phyloP scores from a whole-genome alignment of 2,113 vertebrate species.

The Bungarus multicinctus region DNA sequence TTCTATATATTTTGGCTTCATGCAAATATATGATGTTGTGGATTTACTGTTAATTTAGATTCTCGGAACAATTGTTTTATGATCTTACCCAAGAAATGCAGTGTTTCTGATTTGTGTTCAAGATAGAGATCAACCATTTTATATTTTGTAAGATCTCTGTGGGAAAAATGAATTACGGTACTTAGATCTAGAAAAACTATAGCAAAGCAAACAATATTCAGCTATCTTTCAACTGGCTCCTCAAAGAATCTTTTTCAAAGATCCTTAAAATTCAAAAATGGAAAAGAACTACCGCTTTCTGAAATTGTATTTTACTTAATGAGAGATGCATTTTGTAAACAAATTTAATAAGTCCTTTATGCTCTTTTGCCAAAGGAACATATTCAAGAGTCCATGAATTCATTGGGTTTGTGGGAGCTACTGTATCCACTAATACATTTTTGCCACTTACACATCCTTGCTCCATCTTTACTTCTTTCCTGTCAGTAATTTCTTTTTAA shows the following conservation, averaged over 20 bases:
- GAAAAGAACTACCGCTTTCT: neutral
- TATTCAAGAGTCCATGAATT: constrained; percentile 10
- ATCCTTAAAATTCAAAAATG: neutral
- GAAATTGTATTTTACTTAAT: neutral
- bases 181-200: constrained; percentile 5
- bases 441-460: neutral
- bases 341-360: neutral
- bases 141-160: neutral
- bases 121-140: neutral
- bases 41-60: neutral
- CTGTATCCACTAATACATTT: neutral
- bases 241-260: neutral
- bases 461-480: neutral
- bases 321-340: neutral
- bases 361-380: neutral
- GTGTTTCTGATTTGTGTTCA: neutral
- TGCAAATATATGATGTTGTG: neutral
- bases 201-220: neutral
- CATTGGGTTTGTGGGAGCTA: neutral
- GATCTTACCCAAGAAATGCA: neutral
- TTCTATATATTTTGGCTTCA: neutral
- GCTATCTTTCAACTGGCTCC: neutral
- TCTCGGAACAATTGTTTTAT: neutral
- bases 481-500: constrained; percentile 8
- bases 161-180: neutral